These are phyloP conservation scores for Sylvilagus bachmani DNA, from an alignment of 2,113 vertebrate genomes.

Conservation along the genomic window DNA sequence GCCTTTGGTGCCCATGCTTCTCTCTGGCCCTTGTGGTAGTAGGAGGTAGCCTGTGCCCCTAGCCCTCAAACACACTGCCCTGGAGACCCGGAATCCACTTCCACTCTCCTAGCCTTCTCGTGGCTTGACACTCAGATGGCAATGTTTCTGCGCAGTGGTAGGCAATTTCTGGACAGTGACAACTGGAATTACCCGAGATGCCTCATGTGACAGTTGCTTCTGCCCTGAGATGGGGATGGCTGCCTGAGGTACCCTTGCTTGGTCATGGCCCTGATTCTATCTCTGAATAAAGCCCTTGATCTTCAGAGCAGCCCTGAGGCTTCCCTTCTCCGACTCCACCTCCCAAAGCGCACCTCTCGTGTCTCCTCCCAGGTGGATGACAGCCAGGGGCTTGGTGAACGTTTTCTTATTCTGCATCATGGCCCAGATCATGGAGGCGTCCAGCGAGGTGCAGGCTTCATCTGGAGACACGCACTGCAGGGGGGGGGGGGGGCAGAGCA, in stretches of 20 bases:
- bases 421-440: constrained; percentile 89
- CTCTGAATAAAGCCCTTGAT: not conserved
- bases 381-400: constrained; percentile 91
- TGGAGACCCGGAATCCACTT: not conserved
- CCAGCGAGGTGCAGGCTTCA: constrained; percentile 91
- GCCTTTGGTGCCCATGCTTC: not conserved
- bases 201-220: not conserved
- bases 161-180: not conserved
- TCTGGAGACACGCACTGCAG: constrained; percentile 92
- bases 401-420: constrained; percentile 95
- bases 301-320: not conserved
- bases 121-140: not conserved
- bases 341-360: constrained; percentile 82
- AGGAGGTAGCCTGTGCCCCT: not conserved
- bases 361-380: constrained; percentile 86
- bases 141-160: not conserved
- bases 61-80: not conserved
- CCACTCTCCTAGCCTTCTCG: not conserved
- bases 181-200: not conserved
- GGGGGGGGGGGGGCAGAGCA: constrained; percentile 26
- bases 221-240: not conserved
- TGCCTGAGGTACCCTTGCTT: not conserved
- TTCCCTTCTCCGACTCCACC: not conserved
- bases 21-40: not conserved
- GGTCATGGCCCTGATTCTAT: not conserved